These are phyloP conservation scores for Onchidella celtica DNA, from an alignment of 2,888 invertebrate genomes.

Conservation along the genomic window DNA sequence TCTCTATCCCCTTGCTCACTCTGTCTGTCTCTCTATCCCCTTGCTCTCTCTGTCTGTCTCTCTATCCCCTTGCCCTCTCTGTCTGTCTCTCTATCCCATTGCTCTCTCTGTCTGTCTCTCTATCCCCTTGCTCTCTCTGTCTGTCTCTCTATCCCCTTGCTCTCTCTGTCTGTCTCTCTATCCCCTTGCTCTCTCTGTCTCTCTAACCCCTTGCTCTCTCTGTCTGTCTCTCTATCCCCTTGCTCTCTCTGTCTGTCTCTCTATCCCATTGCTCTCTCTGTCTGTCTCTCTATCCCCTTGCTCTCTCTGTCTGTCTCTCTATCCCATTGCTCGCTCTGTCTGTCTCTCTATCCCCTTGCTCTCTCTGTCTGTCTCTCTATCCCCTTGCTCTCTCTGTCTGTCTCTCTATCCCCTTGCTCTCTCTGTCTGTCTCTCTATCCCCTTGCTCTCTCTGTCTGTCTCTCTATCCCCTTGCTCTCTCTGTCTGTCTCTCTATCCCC, in stretches of 20 bases:
- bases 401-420: not conserved
- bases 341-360: not conserved
- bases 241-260: not conserved
- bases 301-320: not conserved
- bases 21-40: not conserved
- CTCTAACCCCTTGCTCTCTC: not conserved
- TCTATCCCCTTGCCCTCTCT: not conserved
- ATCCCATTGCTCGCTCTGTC: not conserved
- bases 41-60: not conserved
- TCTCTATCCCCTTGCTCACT: not conserved
- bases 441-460: not conserved
- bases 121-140: not conserved
- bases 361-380: constrained; percentile 1
- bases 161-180: not conserved
- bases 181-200: not conserved
- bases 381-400: not conserved
- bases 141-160: not conserved
- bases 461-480: not conserved
- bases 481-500: not conserved
- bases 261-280: not conserved
- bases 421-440: not conserved
- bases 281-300: not conserved
- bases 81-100: not conserved
- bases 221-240: not conserved
- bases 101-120: not conserved